Evolutionary conservation across 2,113 vertebrate genomes (phyloP).

Genomic region (Gallinago jamesoni): DNA sequence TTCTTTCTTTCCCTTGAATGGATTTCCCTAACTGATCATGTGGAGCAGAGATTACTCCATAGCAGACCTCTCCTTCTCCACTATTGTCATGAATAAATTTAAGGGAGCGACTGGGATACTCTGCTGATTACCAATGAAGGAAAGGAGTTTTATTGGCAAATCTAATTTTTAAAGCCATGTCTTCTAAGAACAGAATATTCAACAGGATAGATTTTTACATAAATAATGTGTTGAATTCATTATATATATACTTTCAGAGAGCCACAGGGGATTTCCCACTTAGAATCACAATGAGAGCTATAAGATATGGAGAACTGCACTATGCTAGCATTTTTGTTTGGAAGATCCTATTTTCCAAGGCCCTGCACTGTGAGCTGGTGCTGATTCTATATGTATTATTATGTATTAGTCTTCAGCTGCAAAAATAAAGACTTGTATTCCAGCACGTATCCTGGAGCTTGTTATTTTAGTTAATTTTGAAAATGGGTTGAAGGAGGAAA

Average conservation of each 20-base stretch:
- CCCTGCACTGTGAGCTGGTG: neutral
- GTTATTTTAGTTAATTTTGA: neutral
- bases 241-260: neutral
- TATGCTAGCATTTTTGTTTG: slow-evolving; percentile 1
- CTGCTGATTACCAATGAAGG: slow-evolving; percentile 28
- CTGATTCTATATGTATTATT: neutral
- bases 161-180: slow-evolving; percentile 45
- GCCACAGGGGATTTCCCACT: slow-evolving; percentile 29
- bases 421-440: neutral
- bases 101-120: slow-evolving; percentile 1
- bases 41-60: neutral
- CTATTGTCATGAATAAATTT: slow-evolving; percentile 33
- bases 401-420: neutral
- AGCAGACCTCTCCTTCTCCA: neutral
- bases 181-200: slow-evolving; percentile 50
- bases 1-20: neutral
- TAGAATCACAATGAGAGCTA: slow-evolving; percentile 39
- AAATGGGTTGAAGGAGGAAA: neutral
- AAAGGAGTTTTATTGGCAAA: slow-evolving; percentile 45
- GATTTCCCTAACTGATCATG: neutral
- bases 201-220: slow-evolving; percentile 60
- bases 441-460: neutral
- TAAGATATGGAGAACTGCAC: neutral
- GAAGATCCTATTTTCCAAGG: slow-evolving; percentile 27
- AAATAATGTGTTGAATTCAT: slow-evolving; percentile 62